Evolutionary conservation across 1,140 invertebrate genomes (phyloP).

Genomic region (Apis florea): DNA sequence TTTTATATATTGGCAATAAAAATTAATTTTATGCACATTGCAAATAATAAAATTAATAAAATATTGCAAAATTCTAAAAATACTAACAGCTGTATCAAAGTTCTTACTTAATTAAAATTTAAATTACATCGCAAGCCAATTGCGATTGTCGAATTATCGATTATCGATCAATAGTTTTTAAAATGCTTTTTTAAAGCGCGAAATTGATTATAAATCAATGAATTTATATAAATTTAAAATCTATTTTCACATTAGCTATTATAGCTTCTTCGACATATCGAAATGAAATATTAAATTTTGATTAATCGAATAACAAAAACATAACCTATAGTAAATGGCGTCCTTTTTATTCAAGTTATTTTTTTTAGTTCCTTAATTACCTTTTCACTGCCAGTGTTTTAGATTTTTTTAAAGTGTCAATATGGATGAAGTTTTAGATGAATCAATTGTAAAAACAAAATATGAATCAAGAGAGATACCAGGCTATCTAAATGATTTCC

Average conservation of each 20-base stretch:
- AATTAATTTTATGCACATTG: background rate
- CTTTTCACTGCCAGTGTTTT: conserved; percentile 10
- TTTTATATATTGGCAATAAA: too few species aligned
- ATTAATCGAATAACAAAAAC: conserved; percentile 48
- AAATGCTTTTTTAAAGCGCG: background rate
- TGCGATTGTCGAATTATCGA: conserved; percentile 23
- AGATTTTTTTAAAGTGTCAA: background rate
- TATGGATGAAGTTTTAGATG: conserved; percentile 68
- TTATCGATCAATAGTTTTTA: conserved; percentile 24
- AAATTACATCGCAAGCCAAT: background rate
- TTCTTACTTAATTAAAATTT: background rate
- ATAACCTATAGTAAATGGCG: conserved; percentile 65
- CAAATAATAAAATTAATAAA: background rate
- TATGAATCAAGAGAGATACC: conserved; percentile 59
- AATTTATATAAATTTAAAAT: conserved; percentile 13
- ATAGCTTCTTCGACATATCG: background rate
- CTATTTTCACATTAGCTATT: conserved; percentile 17
- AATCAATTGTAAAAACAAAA: conserved; percentile 67
- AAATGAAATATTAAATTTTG: conserved; percentile 27
- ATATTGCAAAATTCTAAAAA: background rate
- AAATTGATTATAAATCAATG: conserved; percentile 1
- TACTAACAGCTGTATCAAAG: background rate
- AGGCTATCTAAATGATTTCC: conserved; percentile 66
- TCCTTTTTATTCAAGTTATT: conserved; percentile 48
- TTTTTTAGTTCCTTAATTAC: conserved; percentile 12